Evolutionary conservation across 2,888 invertebrate species (phyloP), one percentile per base, ranked within the genome.

Genomic region (Asteroscopus sphinx): DNA sequence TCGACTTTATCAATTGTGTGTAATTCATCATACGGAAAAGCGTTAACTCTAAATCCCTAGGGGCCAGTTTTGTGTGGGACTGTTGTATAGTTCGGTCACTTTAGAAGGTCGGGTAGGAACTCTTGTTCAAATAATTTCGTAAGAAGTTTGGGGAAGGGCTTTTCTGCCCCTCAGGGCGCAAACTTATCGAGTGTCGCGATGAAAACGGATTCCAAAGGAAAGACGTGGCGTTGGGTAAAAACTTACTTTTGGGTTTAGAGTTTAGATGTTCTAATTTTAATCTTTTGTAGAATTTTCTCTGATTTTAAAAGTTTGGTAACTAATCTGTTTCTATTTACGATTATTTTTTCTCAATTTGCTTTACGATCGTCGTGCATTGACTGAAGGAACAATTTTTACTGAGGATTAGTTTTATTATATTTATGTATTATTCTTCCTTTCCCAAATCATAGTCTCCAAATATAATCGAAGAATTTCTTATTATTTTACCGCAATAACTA

Each of bases 121-220:
- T 68, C 86, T 87, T 88, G 89, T 89, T 89, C 88, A 89, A 91
- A 92, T 91, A 92, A 92, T 92, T 90, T 91, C 71, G 88, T 87
- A 88, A 88, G 87, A 89, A 91, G 86, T 89, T 91, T 85, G 82
- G 82, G 81, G 83, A 85, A 88, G 88, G 90, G 87, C 85, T 89
- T 86, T 83, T 75, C 67, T 77, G 66, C 81, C 83, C 89, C 87
- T 75, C 59, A 81, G 87, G 90, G 88, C 77, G 84, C 67, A 82
- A 91, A 89, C 83, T 91, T 90, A 87, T 88, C 85, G 82, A 85
- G 83, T 85, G 80, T 76, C 80, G 76, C 75, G 76, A 75, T 75
- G 76, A 71, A 76, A 73, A 62, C 68, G 70, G 77, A 75, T 81
- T 78, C 63, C 60, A 65, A 58, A 52, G 63, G 47, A 71, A 58